Percentiles rank a stretch among this genome's conserved stretches.
phyloP scores from a whole-genome alignment of 2,113 vertebrate genomes.

The Limnothrissa miodon region DNA sequence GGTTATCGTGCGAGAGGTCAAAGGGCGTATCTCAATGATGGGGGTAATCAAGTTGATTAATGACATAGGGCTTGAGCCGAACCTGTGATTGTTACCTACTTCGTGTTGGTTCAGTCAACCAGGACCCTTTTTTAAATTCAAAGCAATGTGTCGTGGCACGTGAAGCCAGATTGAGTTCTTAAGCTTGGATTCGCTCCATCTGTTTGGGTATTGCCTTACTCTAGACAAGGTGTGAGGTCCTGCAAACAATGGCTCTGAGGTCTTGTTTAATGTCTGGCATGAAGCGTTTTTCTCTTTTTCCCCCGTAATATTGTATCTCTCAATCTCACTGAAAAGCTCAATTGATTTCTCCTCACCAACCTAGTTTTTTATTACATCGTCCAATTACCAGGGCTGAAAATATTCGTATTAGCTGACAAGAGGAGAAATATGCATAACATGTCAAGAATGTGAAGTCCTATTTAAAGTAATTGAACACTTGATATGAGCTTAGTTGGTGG shows the following conservation, averaged over 20 bases:
- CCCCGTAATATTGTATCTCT: neutral
- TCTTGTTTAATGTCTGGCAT: slow-evolving; percentile 26
- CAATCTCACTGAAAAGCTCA: slow-evolving; percentile 4
- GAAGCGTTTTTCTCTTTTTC: neutral
- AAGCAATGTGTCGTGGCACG: slow-evolving; percentile 7
- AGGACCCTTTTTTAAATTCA: neutral
- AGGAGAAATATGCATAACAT: neutral
- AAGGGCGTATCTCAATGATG: slow-evolving; percentile 27
- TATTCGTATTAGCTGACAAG: neutral
- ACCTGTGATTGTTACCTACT: neutral
- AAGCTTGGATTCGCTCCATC: slow-evolving; percentile 33
- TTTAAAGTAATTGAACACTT: neutral
- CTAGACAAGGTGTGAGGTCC: slow-evolving; percentile 27
- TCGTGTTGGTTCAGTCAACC: slow-evolving; percentile 18
- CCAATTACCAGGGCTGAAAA: neutral
- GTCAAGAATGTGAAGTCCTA: neutral
- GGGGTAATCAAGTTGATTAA: slow-evolving; percentile 38
- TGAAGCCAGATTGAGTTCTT: slow-evolving; percentile 30
- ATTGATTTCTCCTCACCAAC: neutral
- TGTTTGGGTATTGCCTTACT: slow-evolving; percentile 31
- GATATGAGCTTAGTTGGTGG: neutral
- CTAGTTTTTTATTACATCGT: neutral
- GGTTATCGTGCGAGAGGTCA: slow-evolving; percentile 27
- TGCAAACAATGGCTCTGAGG: slow-evolving; percentile 34
- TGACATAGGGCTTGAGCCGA: slow-evolving; percentile 14